Percentiles rank a stretch among this genome's conserved stretches.
These are phyloP conservation scores for Azemiops feae DNA, from an alignment of 2,113 vertebrate species.

Conservation along the genomic window DNA sequence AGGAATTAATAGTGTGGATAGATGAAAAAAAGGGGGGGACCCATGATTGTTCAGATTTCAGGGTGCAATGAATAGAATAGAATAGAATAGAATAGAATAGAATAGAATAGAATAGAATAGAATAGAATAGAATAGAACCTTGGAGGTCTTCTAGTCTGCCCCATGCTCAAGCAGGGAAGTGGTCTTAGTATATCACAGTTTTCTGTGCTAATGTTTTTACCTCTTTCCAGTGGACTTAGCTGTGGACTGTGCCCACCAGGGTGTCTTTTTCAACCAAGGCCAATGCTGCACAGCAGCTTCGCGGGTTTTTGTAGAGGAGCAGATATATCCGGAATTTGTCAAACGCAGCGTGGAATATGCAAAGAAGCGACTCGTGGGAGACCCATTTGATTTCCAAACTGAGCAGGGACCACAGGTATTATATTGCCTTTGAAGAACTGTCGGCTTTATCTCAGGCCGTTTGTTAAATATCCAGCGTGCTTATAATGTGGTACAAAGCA, in stretches of 20 bases:
- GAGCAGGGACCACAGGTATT: slow-evolving; percentile 92
- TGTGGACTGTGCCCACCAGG: slow-evolving; percentile 90
- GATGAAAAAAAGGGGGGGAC: neutral
- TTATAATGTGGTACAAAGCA: no score
- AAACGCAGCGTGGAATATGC: slow-evolving; percentile 82
- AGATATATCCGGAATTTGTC: slow-evolving; percentile 86
- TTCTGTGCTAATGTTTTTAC: neutral
- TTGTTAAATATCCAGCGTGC: no score
- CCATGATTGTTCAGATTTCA: neutral
- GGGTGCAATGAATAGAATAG: neutral
- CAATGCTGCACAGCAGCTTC: slow-evolving; percentile 94
- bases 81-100: no score
- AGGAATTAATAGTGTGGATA: neutral
- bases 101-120: no score
- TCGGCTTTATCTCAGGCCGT: neutral
- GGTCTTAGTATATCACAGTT: no score
- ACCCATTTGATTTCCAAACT: slow-evolving; percentile 86
- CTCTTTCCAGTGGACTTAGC: slow-evolving; percentile 84
- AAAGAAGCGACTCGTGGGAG: slow-evolving; percentile 80
- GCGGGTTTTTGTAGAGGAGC: slow-evolving; percentile 88
- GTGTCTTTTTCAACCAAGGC: slow-evolving; percentile 94
- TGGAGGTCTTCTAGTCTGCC: no score
- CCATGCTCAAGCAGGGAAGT: neutral
- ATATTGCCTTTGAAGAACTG: neutral
- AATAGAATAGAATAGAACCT: no score